These are phyloP conservation scores for Heterodera carotae DNA, from an alignment of 1,140 invertebrate genomes.

Conservation along the genomic window DNA sequence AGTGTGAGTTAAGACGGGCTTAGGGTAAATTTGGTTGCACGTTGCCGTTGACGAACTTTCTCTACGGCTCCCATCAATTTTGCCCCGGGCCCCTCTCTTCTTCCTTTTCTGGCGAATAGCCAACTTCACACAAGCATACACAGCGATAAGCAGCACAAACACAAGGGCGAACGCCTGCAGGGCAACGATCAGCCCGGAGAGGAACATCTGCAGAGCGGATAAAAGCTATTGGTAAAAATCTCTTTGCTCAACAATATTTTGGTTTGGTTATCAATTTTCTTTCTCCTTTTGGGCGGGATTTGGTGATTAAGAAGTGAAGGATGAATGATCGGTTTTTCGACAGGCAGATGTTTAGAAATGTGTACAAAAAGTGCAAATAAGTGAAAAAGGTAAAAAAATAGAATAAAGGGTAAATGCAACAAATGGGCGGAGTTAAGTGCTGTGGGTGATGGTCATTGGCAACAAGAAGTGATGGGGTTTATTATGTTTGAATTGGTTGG, in stretches of 20 bases:
- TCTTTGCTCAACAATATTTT: background rate
- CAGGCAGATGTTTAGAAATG: background rate
- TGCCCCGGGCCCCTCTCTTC: constrained; percentile 8
- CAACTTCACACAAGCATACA: constrained; percentile 35
- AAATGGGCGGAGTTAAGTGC: background rate
- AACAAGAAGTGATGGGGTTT: too few species aligned
- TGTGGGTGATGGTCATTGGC: background rate
- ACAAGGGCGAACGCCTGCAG: constrained; percentile 37
- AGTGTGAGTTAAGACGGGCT: background rate
- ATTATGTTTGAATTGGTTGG: background rate
- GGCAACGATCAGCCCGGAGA: constrained; percentile 29
- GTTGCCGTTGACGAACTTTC: background rate
- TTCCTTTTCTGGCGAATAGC: constrained; percentile 15
- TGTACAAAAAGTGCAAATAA: background rate
- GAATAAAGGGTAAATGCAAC: constrained; percentile 1
- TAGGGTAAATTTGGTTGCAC: constrained; percentile 3
- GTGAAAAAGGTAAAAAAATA: background rate
- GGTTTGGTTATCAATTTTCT: constrained; percentile 2
- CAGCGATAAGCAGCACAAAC: constrained; percentile 31
- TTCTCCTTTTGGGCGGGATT: constrained; percentile 5
- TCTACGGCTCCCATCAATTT: background rate
- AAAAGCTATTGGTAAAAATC: constrained; percentile 9
- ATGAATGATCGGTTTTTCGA: background rate
- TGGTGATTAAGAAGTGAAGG: background rate
- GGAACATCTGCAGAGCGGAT: constrained; percentile 30